phyloP scores from a whole-genome alignment of 2,797 vertebrate species.

The Anas bahamensis region DNA sequence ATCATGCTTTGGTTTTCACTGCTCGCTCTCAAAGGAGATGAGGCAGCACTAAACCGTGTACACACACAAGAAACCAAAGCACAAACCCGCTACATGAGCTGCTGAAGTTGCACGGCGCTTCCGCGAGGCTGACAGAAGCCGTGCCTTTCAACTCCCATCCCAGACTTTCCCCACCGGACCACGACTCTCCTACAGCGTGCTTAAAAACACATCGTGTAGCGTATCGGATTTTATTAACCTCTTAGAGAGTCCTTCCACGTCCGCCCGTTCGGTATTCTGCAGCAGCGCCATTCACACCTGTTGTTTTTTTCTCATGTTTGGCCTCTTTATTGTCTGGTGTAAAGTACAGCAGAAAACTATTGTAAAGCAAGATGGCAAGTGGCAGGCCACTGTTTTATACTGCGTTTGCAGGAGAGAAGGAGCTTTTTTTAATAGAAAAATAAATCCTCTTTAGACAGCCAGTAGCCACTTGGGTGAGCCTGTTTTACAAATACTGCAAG shows the following conservation, averaged over 20 bases:
- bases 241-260: not conserved
- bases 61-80: not conserved
- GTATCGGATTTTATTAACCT: not conserved
- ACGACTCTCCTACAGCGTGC: not conserved
- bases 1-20: not conserved
- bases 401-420: not conserved
- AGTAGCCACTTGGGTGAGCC: not conserved
- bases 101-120: not conserved
- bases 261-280: not conserved
- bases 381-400: not conserved
- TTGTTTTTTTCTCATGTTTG: not conserved
- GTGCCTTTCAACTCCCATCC: not conserved
- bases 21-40: not conserved
- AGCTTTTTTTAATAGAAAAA: not conserved
- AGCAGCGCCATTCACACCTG: not conserved
- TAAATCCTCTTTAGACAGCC: not conserved
- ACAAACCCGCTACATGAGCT: rapidly evolving
- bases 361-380: not conserved
- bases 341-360: not conserved
- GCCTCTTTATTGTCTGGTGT: not conserved
- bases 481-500: not conserved
- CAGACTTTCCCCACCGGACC: not conserved
- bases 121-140: not conserved
- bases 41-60: not conserved
- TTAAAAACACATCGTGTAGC: not conserved